Evolutionary conservation across 2,113 vertebrate genomes (phyloP).

Genomic region (Caretta caretta): DNA sequence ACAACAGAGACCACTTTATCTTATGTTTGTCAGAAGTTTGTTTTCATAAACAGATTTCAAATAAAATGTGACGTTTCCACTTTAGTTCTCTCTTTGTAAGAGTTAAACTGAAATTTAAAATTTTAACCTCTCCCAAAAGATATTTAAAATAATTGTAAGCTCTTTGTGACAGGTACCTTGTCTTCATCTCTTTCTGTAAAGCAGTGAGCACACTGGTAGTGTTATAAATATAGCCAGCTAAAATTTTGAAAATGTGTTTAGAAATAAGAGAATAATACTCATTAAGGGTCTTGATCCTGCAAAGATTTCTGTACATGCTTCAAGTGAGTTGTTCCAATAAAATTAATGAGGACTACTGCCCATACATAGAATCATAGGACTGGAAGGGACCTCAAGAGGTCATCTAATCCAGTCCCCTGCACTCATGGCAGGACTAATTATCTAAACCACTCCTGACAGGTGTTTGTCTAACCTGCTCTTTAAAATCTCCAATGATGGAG

Average conservation of each 20-base stretch:
- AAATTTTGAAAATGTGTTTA: slow-evolving; percentile 20
- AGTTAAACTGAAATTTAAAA: neutral
- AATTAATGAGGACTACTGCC: neutral
- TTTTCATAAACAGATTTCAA: neutral
- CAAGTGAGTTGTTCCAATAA: neutral
- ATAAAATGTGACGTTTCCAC: neutral
- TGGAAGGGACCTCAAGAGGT: neutral
- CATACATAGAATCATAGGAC: no score
- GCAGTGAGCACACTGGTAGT: neutral
- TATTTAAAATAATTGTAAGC: neutral
- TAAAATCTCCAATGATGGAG: no score
- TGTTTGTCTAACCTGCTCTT: no score
- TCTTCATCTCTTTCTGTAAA: neutral
- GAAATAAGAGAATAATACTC: neutral
- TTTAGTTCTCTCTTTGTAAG: neutral
- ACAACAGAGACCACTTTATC: neutral
- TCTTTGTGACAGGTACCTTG: neutral
- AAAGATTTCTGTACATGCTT: neutral
- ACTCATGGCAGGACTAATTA: no score
- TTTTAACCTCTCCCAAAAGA: neutral
- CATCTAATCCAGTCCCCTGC: no score
- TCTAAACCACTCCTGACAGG: no score
- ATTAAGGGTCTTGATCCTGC: neutral
- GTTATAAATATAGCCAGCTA: neutral
- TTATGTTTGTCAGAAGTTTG: neutral